Conservation (phyloP, 2,888 invertebrate species). For the Cerastoderma edule region DNA sequence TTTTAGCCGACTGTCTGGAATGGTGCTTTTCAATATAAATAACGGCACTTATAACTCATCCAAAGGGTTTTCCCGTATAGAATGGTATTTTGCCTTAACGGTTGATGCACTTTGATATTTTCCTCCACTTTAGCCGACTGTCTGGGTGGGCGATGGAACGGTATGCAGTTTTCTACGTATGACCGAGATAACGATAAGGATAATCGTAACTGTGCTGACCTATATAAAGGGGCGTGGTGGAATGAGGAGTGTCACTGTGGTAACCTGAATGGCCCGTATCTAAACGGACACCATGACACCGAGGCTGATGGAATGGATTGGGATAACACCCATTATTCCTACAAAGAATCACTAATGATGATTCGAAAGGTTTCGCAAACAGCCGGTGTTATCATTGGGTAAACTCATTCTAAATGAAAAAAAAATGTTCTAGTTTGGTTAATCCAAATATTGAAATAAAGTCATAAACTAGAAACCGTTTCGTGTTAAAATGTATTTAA, state of each 20-base stretch:
- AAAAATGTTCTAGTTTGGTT: too few relatives aligned
- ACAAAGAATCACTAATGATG: slow-evolving; percentile 1
- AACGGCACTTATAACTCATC: too few relatives aligned
- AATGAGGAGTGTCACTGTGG: slow-evolving; percentile 12
- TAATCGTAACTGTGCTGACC: background rate
- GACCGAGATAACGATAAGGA: slow-evolving; percentile 10
- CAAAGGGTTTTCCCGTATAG: too few relatives aligned
- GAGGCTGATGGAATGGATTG: slow-evolving; percentile 3
- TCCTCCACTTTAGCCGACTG: background rate
- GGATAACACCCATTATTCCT: slow-evolving; percentile 1
- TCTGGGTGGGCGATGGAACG: background rate
- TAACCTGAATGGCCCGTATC: slow-evolving; percentile 15
- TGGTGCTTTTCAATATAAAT: too few relatives aligned
- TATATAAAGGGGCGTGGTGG: slow-evolving; percentile 17
- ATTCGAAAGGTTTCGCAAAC: slow-evolving; percentile 8
- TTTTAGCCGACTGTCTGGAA: too few relatives aligned
- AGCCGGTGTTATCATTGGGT: too few relatives aligned
- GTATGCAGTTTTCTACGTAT: slow-evolving; percentile 1
- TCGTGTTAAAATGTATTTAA: too few relatives aligned
- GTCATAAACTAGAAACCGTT: too few relatives aligned
- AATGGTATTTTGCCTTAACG: too few relatives aligned
- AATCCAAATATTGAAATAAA: too few relatives aligned
- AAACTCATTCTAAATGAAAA: too few relatives aligned
- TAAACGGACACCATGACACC: background rate
- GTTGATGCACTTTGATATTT: too few relatives aligned